A percentile compares a stretch with the other conserved stretches of the same genome.
These are phyloP conservation scores for Sander lucioperca DNA, from an alignment of 2,113 vertebrate genomes.

Conservation along the genomic window DNA sequence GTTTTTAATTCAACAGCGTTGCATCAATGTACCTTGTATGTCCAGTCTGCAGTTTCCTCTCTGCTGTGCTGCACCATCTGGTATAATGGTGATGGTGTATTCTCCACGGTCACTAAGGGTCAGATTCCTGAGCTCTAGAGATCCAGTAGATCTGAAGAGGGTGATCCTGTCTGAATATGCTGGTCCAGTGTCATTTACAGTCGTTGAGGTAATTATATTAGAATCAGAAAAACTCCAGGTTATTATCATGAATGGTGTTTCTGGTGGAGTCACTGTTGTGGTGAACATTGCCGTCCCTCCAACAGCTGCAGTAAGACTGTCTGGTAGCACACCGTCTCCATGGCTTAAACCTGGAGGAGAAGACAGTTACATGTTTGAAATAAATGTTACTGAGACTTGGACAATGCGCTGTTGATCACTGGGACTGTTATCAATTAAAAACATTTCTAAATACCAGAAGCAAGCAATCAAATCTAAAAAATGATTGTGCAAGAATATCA, in stretches of 20 bases:
- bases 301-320: slow-evolving; percentile 1
- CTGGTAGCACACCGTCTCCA: slow-evolving; percentile 41
- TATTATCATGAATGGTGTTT: neutral
- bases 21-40: slow-evolving; percentile 16
- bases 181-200: fast-evolving
- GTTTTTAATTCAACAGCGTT: neutral
- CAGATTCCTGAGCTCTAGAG: slow-evolving; percentile 65
- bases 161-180: neutral
- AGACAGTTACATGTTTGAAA: neutral
- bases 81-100: slow-evolving; percentile 16
- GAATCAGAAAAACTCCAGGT: slow-evolving; percentile 20
- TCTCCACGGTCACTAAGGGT: slow-evolving; percentile 43
- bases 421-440: neutral
- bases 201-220: neutral
- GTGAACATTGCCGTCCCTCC: slow-evolving; percentile 46
- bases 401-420: neutral
- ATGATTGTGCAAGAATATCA: no score
- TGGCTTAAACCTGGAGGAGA: slow-evolving; percentile 33
- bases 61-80: fast-evolving
- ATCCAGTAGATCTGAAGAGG: slow-evolving; percentile 40
- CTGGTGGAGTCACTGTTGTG: slow-evolving; percentile 28
- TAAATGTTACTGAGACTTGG: neutral
- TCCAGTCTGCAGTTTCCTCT: slow-evolving; percentile 1
- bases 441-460: neutral
- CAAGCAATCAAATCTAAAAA: neutral